Conservation (phyloP, 2,797 vertebrate species). For the Acridotheres tristis region DNA sequence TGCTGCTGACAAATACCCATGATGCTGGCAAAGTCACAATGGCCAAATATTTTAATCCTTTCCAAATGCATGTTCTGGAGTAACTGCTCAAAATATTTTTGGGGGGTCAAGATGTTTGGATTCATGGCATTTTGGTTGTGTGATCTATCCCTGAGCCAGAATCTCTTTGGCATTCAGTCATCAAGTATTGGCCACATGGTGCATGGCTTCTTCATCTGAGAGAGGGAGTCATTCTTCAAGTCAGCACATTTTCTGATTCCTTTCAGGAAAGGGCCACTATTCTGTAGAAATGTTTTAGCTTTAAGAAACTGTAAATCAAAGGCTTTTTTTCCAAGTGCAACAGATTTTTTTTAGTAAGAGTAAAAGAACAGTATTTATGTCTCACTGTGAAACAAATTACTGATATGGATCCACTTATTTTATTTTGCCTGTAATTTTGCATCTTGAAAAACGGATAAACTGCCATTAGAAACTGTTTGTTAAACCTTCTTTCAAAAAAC, state of each 20-base stretch:
- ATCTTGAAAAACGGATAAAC: not conserved
- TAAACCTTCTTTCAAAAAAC: not conserved
- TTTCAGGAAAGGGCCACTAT: not conserved
- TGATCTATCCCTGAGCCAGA: not conserved
- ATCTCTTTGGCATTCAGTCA: not conserved
- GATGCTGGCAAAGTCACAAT: not conserved
- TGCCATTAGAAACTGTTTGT: not conserved
- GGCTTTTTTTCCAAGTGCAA: not conserved
- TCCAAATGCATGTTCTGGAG: not conserved
- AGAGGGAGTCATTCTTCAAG: not conserved
- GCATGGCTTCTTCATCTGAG: not conserved
- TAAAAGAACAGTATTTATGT: not conserved
- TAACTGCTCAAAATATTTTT: not conserved
- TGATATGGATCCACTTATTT: not conserved
- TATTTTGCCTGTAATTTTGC: not conserved
- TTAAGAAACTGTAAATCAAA: not conserved
- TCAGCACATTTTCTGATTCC: not conserved
- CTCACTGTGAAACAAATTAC: not conserved
- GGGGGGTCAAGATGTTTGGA: not conserved
- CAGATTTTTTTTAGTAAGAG: not conserved
- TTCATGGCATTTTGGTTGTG: not conserved
- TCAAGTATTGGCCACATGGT: not conserved
- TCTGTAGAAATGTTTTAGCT: not conserved
- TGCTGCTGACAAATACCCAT: not conserved
- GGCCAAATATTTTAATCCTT: not conserved